Evolutionary conservation across 2,888 invertebrate genomes (phyloP).

Genomic region (Calephelis perditalis): DNA sequence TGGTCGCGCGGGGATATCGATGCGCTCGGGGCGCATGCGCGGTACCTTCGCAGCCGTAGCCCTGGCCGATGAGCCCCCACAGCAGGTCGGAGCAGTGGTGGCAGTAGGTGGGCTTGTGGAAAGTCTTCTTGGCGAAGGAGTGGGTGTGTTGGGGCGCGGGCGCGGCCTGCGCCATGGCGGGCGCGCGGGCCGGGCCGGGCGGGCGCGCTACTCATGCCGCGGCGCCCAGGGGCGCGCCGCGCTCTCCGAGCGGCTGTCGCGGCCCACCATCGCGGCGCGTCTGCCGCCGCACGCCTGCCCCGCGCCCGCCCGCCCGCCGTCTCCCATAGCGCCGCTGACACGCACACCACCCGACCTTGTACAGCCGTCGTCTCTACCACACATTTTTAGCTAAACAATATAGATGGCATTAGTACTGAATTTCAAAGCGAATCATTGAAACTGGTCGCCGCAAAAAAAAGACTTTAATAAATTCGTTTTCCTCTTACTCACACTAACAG

Average conservation of each 20-base stretch:
- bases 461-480: too few relatives aligned
- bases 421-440: too few relatives aligned
- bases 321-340: constrained; percentile 32
- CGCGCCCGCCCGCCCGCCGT: constrained; percentile 34
- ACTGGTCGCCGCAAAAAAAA: too few relatives aligned
- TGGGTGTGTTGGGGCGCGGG: constrained; percentile 85
- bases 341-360: constrained; percentile 51
- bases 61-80: constrained; percentile 99
- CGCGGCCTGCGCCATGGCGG: constrained; percentile 78
- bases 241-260: constrained; percentile 77
- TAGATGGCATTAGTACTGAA: too few relatives aligned
- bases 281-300: constrained; percentile 56
- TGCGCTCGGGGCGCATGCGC: constrained; percentile 68
- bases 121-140: constrained; percentile 99
- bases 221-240: constrained; percentile 79
- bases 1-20: constrained; percentile 62
- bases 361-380: constrained; percentile 42
- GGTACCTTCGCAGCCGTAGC: constrained; percentile 99
- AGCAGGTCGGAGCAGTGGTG: constrained; percentile 99
- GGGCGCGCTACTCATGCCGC: constrained; percentile 75
- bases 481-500: too few relatives aligned
- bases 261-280: constrained; percentile 78
- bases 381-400: not conserved
- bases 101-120: constrained; percentile 99
- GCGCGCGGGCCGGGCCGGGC: constrained; percentile 75